Evolutionary conservation across 1,140 invertebrate species (phyloP).

Genomic region (Drosophila burlai): DNA sequence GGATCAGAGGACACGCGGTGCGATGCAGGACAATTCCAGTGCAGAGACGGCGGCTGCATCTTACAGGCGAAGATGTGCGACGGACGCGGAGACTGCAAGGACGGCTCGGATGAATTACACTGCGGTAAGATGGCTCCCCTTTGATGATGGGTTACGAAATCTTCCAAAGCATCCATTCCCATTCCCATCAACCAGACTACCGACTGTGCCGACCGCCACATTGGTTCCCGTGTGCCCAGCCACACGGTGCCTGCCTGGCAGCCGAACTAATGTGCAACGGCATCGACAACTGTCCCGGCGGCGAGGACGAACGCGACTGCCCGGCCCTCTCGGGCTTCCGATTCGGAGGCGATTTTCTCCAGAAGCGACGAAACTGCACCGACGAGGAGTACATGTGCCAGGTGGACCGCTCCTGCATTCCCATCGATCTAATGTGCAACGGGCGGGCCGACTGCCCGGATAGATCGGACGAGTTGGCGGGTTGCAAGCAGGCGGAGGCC

Average conservation of each 20-base stretch:
- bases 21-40: constrained; percentile 83
- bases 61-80: constrained; percentile 89
- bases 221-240: constrained; percentile 76
- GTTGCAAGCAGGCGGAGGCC: constrained; percentile 84
- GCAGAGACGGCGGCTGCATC: constrained; percentile 88
- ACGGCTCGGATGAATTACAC: constrained; percentile 88
- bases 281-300: constrained; percentile 86
- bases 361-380: constrained; percentile 80
- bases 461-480: constrained; percentile 89
- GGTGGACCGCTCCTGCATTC: constrained; percentile 88
- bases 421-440: constrained; percentile 89
- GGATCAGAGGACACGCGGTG: constrained; percentile 71
- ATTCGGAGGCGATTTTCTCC: constrained; percentile 1
- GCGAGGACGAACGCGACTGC: constrained; percentile 85
- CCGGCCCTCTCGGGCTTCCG: constrained; percentile 15
- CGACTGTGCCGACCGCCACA: constrained; percentile 77
- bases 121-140: constrained; percentile 86
- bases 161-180: background rate
- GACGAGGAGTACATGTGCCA: constrained; percentile 87
- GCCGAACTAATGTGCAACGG: constrained; percentile 85
- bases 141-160: background rate
- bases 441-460: constrained; percentile 91
- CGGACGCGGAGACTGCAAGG: constrained; percentile 88
- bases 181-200: constrained; percentile 42
- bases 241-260: constrained; percentile 84